Conservation (phyloP, 1,140 invertebrate genomes). For the Ylistrum balloti region DNA sequence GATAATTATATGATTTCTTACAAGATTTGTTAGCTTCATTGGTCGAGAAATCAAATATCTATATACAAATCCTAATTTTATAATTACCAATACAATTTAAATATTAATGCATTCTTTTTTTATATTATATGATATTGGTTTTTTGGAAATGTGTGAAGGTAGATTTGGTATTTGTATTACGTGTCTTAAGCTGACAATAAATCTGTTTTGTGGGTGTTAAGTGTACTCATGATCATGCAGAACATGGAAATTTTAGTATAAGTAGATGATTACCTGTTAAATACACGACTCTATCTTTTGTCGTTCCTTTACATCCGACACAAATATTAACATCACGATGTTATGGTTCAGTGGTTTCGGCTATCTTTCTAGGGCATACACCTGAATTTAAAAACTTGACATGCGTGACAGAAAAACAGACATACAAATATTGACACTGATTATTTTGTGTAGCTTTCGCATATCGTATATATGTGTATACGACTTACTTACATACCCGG, state of each 20-base stretch:
- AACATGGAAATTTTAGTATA: neutral
- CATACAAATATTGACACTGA: neutral
- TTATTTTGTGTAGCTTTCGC: neutral
- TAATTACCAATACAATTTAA: no score
- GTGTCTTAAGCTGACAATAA: neutral
- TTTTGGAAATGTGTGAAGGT: no score
- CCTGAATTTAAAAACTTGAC: neutral
- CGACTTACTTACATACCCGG: neutral
- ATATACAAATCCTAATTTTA: no score
- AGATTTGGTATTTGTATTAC: no score
- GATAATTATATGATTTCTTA: neutral
- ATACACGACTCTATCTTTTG: neutral
- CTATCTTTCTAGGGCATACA: constrained; percentile 10
- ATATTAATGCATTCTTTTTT: no score
- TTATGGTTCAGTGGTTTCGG: neutral
- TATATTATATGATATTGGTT: no score
- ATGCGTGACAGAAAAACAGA: neutral
- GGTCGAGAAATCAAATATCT: neutral
- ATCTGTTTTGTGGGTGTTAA: neutral
- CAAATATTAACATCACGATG: constrained; percentile 2
- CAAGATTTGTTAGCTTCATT: neutral
- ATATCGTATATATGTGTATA: neutral
- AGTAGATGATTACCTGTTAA: no score
- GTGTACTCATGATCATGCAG: neutral
- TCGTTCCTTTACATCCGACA: neutral